phyloP scores from a whole-genome alignment of 2,797 vertebrate species.

The Chloroceryle inda region DNA sequence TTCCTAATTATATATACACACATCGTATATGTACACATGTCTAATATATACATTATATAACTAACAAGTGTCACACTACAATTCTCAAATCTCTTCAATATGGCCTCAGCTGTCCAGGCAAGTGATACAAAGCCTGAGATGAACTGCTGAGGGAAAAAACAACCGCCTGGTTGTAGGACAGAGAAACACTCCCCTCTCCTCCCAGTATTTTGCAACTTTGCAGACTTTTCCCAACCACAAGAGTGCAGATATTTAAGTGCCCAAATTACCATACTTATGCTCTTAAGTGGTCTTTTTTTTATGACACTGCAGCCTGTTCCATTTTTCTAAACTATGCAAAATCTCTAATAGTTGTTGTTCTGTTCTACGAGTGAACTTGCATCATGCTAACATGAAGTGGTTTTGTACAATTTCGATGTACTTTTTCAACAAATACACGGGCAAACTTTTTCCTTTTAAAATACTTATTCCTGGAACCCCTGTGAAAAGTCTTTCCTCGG shows the following conservation, averaged over 20 bases:
- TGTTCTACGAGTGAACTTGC: not conserved
- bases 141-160: not conserved
- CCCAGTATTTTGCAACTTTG: not conserved
- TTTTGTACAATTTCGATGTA: not conserved
- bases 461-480: not conserved
- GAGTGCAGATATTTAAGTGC: not conserved
- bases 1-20: not conserved
- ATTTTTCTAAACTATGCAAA: not conserved
- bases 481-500: not conserved
- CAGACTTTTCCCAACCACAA: not conserved
- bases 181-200: not conserved
- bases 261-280: not conserved
- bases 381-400: not conserved
- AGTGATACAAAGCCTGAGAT: not conserved
- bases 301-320: not conserved
- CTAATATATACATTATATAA: not conserved
- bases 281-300: not conserved
- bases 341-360: not conserved
- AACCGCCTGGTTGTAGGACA: not conserved
- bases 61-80: not conserved
- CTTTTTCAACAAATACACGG: not conserved
- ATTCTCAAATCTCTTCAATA: not conserved
- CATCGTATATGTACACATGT: not conserved
- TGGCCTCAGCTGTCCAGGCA: not conserved
- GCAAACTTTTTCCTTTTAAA: not conserved